phyloP scores from a whole-genome alignment of 2,113 vertebrate genomes.

The Echinops telfairi region DNA sequence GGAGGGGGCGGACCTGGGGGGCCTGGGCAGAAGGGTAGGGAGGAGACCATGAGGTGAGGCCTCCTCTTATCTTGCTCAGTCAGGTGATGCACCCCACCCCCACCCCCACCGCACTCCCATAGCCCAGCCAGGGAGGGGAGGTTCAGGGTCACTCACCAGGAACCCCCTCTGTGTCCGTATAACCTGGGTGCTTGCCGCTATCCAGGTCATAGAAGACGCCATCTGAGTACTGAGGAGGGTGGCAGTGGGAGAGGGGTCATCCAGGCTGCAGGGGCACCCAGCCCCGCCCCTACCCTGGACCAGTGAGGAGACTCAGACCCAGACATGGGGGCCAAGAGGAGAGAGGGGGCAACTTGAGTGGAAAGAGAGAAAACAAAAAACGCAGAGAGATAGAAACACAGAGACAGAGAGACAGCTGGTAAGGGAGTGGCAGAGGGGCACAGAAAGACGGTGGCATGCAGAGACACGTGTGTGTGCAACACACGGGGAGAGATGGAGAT shows the following conservation, averaged over 20 bases:
- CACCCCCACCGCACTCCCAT: neutral
- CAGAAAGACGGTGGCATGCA: neutral
- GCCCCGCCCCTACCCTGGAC: neutral
- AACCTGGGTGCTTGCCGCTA: conserved; percentile 71
- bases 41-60: neutral
- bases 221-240: conserved; percentile 76
- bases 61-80: neutral
- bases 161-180: conserved; percentile 73
- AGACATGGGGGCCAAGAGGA: neutral
- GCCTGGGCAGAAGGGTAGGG: neutral
- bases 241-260: neutral
- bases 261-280: neutral
- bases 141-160: conserved; percentile 62
- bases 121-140: neutral
- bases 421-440: conserved; percentile 57
- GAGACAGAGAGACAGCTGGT: conserved; percentile 67
- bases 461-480: too few relatives aligned
- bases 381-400: neutral
- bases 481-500: neutral
- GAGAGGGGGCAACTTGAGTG: too few relatives aligned
- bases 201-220: conserved; percentile 81
- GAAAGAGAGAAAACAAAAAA: too few relatives aligned
- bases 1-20: neutral
- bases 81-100: neutral
- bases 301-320: neutral